Evolutionary conservation across 2,797 vertebrate species (phyloP), one percentile per base, ranked within the genome.

Genomic region (Eospalax fontanierii): DNA sequence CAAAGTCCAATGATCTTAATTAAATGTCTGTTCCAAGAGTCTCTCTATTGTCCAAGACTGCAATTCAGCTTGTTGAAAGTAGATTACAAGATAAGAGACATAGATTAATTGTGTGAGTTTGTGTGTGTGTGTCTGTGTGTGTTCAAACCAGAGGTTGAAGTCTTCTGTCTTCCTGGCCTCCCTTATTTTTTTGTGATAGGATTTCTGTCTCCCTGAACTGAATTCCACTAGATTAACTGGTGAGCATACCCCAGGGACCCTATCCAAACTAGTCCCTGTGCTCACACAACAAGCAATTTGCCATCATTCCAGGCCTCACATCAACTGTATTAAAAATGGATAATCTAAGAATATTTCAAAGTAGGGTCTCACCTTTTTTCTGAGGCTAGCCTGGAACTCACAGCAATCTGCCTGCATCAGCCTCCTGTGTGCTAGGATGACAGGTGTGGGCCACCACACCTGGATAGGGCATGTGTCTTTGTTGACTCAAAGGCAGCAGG

Each of bases 321-420:
- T 14, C 50, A 9, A 14, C 61, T 83, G 11, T 85, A 91, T 78
- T 78, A 73, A 95, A 95, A 57, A 76, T 80, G 35, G 28, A 84
- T 65, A 89, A 80, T 3, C 28, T 59, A 63, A 91, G 73, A 75
- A 21, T 30, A 16, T 30, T 30, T 65, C 43, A 18, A 65, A 65
- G 38, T 24, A 65, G 9, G 38, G 9, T 26, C 38, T 82, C 38
- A 21, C 15, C 19, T 15, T 33, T 11, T 63, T 19, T 65, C 15
- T 40, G 59, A 82, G 16, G 80, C 59, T 63, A 40, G 38, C 38
- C 59, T 65, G 8, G 40, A 63, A 63, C 3, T 26, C 79, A 26
- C 6, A 81, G 14, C 26, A 28, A 40, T 63, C 15, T 28, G 40
- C 59, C 6, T 61, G 8, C 8, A 38, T 81, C 35, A 63, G 35